Conservation (phyloP, 2,888 invertebrate species). For the Dermolepida albohirtum region DNA sequence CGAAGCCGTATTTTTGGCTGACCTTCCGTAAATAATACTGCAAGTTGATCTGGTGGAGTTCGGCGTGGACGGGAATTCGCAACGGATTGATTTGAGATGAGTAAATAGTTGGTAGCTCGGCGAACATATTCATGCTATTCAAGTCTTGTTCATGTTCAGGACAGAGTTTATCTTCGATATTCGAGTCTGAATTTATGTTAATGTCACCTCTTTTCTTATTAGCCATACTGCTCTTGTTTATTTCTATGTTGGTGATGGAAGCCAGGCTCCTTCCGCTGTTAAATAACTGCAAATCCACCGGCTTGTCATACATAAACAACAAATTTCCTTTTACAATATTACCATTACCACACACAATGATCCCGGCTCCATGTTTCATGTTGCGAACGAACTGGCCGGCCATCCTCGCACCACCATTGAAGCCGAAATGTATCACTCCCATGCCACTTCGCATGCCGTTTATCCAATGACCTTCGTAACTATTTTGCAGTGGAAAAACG, state of each 20-base stretch:
- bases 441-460: conserved; percentile 68
- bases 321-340: conserved; percentile 65
- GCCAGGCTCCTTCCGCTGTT: neutral
- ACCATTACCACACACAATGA: conserved; percentile 70
- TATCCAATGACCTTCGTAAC: conserved; percentile 70
- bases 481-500: conserved; percentile 67
- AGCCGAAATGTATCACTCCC: conserved; percentile 64
- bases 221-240: neutral
- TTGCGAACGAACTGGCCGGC: conserved; percentile 70
- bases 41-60: conserved; percentile 65
- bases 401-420: conserved; percentile 69
- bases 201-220: neutral
- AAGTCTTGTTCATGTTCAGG: conserved; percentile 15
- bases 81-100: conserved; percentile 42
- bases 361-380: conserved; percentile 70
- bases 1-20: conserved; percentile 46
- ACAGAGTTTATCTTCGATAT: conserved; percentile 5
- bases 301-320: conserved; percentile 69
- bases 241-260: neutral
- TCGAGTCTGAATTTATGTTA: too few species aligned
- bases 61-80: conserved; percentile 52
- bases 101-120: conserved; percentile 28
- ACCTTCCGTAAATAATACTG: conserved; percentile 66
- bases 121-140: conserved; percentile 18
- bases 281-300: conserved; percentile 53